Percentiles rank a stretch among this genome's conserved stretches.
Evolutionary conservation across 2,113 vertebrate species (phyloP).

Genomic region (Muntiacus reevesi): DNA sequence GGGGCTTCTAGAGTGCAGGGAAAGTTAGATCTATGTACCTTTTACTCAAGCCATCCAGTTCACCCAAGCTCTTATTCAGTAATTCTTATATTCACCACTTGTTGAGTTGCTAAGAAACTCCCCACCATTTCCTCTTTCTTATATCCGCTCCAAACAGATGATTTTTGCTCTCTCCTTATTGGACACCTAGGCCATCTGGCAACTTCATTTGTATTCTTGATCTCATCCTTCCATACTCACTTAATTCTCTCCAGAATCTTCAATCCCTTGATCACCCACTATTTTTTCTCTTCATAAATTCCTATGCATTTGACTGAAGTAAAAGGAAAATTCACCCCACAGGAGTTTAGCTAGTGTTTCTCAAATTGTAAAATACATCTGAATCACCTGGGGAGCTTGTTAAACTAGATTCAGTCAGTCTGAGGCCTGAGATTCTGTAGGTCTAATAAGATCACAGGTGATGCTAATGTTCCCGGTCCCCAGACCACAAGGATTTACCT

Average conservation of each 20-base stretch:
- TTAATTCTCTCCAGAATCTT: neutral
- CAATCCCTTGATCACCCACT: neutral
- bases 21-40: neutral
- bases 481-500: neutral
- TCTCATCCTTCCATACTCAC: neutral
- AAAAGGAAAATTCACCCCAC: neutral
- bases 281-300: neutral
- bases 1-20: neutral
- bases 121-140: neutral
- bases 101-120: neutral
- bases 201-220: neutral
- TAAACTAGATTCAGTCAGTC: neutral
- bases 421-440: neutral
- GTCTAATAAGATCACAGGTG: neutral
- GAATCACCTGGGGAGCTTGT: neutral
- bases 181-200: neutral
- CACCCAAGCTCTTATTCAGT: neutral
- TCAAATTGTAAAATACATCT: neutral
- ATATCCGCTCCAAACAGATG: neutral
- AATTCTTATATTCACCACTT: neutral
- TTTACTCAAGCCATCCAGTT: neutral
- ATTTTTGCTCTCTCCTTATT: neutral
- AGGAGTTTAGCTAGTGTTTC: neutral
- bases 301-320: neutral
- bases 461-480: neutral